A percentile compares a stretch with the other conserved stretches of the same genome.
Conservation (phyloP, 2,888 invertebrate species). For the Quadroppia sp. region DNA sequence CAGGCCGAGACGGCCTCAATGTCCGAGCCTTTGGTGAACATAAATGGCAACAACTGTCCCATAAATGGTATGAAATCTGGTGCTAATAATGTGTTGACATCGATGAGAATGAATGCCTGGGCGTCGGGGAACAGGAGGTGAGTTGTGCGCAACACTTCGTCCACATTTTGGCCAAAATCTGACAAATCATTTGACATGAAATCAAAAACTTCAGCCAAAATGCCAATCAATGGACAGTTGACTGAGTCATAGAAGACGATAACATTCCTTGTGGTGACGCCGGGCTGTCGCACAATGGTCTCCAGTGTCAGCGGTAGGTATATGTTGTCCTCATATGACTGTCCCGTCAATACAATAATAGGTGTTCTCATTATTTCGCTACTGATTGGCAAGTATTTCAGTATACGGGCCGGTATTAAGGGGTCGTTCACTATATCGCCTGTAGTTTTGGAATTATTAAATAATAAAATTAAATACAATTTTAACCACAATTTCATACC, state of each 20-base stretch:
- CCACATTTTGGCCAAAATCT: slow-evolving; percentile 18
- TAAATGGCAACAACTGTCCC: slow-evolving; percentile 53
- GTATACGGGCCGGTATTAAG: slow-evolving; percentile 19
- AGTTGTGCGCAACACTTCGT: slow-evolving; percentile 36
- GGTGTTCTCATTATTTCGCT: slow-evolving; percentile 48
- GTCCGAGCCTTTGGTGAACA: slow-evolving; percentile 49
- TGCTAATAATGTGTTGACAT: slow-evolving; percentile 56
- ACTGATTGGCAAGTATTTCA: slow-evolving; percentile 7
- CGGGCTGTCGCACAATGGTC: slow-evolving; percentile 58
- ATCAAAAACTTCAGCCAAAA: slow-evolving; percentile 42
- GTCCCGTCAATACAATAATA: slow-evolving; percentile 49
- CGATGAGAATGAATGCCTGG: slow-evolving; percentile 55
- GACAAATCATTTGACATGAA: slow-evolving; percentile 42
- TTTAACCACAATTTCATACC: not conserved
- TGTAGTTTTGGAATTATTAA: too few relatives aligned
- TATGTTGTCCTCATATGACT: slow-evolving; percentile 46
- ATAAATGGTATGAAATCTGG: slow-evolving; percentile 57
- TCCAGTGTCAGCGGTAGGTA: slow-evolving; percentile 54
- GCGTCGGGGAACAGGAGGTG: slow-evolving; percentile 31
- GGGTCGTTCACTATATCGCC: slow-evolving; percentile 23
- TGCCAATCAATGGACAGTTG: not conserved
- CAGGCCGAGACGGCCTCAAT: slow-evolving; percentile 44
- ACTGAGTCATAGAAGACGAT: slow-evolving; percentile 49
- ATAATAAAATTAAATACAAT: not conserved
- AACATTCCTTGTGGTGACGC: slow-evolving; percentile 55